Conservation (phyloP, 2,113 vertebrate genomes). For the Silurus glanis region DNA sequence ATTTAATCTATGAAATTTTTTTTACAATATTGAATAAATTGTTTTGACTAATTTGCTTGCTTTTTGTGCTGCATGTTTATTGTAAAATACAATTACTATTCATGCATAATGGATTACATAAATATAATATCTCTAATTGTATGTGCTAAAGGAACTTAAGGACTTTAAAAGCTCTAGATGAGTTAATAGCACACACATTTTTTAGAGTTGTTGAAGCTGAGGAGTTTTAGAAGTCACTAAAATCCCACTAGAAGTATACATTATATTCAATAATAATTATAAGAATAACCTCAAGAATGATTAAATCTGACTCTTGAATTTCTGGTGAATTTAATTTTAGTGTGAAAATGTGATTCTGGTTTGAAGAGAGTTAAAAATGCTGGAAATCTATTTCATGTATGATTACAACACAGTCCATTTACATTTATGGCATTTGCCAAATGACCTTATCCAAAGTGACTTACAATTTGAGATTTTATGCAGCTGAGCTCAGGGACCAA, state of each 20-base stretch:
- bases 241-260: background rate
- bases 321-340: background rate
- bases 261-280: background rate
- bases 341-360: background rate
- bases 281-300: background rate
- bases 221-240: background rate
- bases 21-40: conserved; percentile 59
- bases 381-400: background rate
- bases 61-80: background rate
- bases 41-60: conserved; percentile 49
- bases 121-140: background rate
- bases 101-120: background rate
- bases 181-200: no score
- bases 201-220: background rate
- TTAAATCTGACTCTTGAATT: background rate
- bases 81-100: background rate
- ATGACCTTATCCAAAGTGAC: no score
- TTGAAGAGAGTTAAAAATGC: background rate
- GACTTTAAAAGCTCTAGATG: background rate
- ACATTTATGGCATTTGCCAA: no score
- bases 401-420: background rate
- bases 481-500: no score
- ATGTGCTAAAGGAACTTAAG: background rate
- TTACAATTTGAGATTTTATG: no score
- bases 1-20: conserved; percentile 61